Evolutionary conservation across 2,888 invertebrate species (phyloP).

Genomic region (Orthosia gothica): DNA sequence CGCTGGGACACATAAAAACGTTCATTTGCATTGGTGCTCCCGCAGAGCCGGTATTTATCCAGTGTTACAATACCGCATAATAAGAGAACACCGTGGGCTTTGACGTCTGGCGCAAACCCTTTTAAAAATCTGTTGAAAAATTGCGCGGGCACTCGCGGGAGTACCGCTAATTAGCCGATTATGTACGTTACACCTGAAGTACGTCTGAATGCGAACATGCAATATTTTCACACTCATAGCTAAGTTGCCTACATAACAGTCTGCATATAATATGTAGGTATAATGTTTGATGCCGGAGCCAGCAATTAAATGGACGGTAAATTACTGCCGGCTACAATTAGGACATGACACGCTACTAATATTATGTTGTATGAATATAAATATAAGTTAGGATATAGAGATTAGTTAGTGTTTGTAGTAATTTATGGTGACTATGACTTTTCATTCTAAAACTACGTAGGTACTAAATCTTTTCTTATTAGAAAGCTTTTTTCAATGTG

Average conservation of each 20-base stretch:
- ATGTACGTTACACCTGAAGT: constrained; percentile 49
- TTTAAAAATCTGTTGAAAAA: constrained; percentile 83
- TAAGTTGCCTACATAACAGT: constrained; percentile 17
- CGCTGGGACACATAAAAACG: constrained; percentile 83
- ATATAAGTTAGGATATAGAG: constrained; percentile 36
- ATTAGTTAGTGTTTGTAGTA: constrained; percentile 25
- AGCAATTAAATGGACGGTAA: constrained; percentile 69
- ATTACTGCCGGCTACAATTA: constrained; percentile 66
- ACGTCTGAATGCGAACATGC: constrained; percentile 45
- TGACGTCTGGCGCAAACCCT: constrained; percentile 79
- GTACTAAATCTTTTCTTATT: background rate
- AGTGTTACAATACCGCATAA: constrained; percentile 85
- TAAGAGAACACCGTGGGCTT: constrained; percentile 82
- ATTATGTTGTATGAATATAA: constrained; percentile 48
- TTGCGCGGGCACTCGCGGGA: constrained; percentile 74
- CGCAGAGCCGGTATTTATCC: constrained; percentile 84
- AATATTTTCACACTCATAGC: constrained; percentile 40
- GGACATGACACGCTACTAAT: constrained; percentile 64
- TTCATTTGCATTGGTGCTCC: constrained; percentile 88
- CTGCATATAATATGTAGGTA: constrained; percentile 40
- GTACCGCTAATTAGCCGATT: constrained; percentile 80
- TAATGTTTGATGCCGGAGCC: constrained; percentile 56
- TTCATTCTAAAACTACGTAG: background rate
- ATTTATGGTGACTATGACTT: background rate
- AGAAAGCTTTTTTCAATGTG: too few species aligned